Evolutionary conservation across 2,888 invertebrate genomes (phyloP).

Genomic region (Clostera curtula): DNA sequence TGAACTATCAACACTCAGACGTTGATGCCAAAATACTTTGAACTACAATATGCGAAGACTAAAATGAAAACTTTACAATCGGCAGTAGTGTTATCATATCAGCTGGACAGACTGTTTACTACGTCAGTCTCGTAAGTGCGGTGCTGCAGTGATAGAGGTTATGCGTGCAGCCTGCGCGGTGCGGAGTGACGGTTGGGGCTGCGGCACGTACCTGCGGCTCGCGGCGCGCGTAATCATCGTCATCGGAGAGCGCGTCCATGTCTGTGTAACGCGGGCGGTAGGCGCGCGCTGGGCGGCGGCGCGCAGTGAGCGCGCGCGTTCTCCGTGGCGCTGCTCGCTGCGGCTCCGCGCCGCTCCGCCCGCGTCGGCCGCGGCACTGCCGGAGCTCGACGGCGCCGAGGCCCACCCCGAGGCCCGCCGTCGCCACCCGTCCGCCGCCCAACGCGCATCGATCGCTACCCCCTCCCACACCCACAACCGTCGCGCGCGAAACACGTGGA

Average conservation of each 20-base stretch:
- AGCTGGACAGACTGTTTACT: no score
- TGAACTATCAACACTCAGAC: no score
- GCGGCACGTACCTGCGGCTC: conserved; percentile 58
- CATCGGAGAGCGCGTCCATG: conserved; percentile 72
- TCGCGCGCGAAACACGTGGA: conserved; percentile 40
- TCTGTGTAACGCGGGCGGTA: conserved; percentile 40
- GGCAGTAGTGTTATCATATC: no score
- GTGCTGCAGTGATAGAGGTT: no score
- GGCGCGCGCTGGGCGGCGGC: conserved; percentile 55
- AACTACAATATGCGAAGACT: no score
- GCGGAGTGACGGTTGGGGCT: conserved; percentile 12
- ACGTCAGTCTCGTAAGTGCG: no score
- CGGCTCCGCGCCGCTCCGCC: conserved; percentile 66
- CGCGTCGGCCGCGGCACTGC: conserved; percentile 67
- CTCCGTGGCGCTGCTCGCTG: conserved; percentile 48
- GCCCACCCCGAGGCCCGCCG: no score
- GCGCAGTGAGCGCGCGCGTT: conserved; percentile 58
- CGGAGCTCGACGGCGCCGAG: no score
- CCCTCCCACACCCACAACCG: conserved; percentile 36
- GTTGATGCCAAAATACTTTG: no score
- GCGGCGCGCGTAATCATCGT: conserved; percentile 64
- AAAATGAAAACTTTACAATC: no score
- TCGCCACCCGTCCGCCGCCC: conserved; percentile 46
- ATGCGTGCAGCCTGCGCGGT: conserved; percentile 16
- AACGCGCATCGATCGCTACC: conserved; percentile 48